phyloP scores from a whole-genome alignment of 2,797 vertebrate genomes.

The Ctenosaura bakeri region DNA sequence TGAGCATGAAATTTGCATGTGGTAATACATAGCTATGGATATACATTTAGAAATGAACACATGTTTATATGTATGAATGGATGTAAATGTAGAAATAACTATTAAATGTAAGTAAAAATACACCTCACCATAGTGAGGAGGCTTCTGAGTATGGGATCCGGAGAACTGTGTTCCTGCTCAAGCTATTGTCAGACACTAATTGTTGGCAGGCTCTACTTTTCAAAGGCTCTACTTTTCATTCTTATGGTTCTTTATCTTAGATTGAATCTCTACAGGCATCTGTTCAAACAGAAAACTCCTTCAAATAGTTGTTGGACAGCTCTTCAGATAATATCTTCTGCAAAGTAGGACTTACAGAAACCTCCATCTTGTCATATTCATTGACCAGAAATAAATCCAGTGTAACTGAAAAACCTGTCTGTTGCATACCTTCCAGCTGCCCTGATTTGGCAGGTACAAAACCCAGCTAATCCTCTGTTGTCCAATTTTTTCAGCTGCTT shows the following conservation, averaged over 20 bases:
- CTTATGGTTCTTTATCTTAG: neutral
- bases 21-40: no score
- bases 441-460: no score
- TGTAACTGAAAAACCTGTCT: neutral
- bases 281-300: neutral
- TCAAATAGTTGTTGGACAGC: neutral
- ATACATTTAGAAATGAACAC: no score
- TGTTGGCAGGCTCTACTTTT: no score
- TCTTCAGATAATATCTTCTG: neutral
- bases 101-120: no score
- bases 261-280: neutral
- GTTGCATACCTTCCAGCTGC: neutral
- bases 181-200: neutral
- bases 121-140: neutral
- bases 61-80: no score
- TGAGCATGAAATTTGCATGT: no score
- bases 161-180: neutral
- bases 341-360: neutral
- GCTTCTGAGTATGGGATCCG: neutral
- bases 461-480: no score
- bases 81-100: no score
- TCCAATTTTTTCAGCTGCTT: no score
- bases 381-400: conserved; percentile 31
- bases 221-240: neutral
- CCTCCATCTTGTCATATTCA: conserved; percentile 24